Evolutionary conservation across 1,140 invertebrate species (phyloP), one percentile per base, ranked within the genome.

Genomic region (Pogonus chalceus): DNA sequence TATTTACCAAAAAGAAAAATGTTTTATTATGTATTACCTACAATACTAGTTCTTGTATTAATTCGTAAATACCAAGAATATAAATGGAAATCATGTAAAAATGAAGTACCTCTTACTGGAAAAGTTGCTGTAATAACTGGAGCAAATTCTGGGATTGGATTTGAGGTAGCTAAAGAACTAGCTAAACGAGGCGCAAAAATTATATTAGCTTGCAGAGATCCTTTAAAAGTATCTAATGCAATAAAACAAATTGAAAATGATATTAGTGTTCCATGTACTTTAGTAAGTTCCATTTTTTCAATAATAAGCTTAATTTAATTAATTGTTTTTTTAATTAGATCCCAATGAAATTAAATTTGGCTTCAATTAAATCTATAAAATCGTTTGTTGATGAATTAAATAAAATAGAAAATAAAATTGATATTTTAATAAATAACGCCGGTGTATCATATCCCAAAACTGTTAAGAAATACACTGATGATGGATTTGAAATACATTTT

Each of bases 401-500:
- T 43, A 66, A 70, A 57, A 72, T 76, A 24, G 85, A 82, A 65
- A 60, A 71, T 1, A 66, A 79, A 59, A 76, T 91, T 55, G 75
- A 91, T 68, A 78, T 86, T 24, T 67, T 91, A 2, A 80, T 91
- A 23, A 87, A 89, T 64, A 90, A 90, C 69, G 87, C 87, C 35
- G 85, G 84, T 9, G 75, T 85, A 1, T 77, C 76, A 50, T 72
- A 77, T 37, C 76, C 79, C 12, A 65, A 78, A 1, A 71, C 66
- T 48, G 59, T 72, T 49, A 63, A 72, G n/a, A 60, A 67, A 1
- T 69, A 69, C 47, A 92, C 88, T 0, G 72, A 79, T 60, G 90
- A 94, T 71, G 88, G 87, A 0, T 88, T 88, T 72, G 91, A 95
- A 72, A 81, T 83, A 43, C 84, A 90, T 68, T 82, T 90, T 68